These are phyloP conservation scores for Herminia tarsipennalis DNA, from an alignment of 2,888 invertebrate species.

Conservation along the genomic window DNA sequence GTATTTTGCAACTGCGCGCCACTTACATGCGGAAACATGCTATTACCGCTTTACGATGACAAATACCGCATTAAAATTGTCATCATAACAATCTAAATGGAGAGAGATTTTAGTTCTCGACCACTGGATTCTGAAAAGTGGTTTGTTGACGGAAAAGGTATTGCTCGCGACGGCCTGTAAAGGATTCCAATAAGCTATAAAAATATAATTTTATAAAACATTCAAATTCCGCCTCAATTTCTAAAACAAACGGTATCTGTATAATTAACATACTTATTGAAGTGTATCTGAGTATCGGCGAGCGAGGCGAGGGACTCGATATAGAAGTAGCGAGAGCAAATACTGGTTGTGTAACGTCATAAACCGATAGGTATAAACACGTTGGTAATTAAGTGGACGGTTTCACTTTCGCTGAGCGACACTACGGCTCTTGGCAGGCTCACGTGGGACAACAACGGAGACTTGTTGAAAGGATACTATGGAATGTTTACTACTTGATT, in stretches of 20 bases:
- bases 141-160: too few relatives aligned
- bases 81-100: too few relatives aligned
- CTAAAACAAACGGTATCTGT: conserved; percentile 20
- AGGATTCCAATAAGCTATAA: too few relatives aligned
- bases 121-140: too few relatives aligned
- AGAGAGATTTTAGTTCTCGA: too few relatives aligned
- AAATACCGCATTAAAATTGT: not conserved
- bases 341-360: conserved; percentile 15
- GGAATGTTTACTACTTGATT: too few relatives aligned
- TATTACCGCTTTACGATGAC: not conserved
- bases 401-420: conserved; percentile 19
- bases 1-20: not conserved
- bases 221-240: conserved; percentile 2
- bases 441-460: too few relatives aligned
- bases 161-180: too few relatives aligned
- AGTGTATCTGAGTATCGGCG: not conserved
- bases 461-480: too few relatives aligned
- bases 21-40: not conserved
- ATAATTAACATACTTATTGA: conserved; percentile 19
- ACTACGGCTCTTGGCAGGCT: too few relatives aligned
- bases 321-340: conserved; percentile 9
- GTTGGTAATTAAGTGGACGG: conserved; percentile 6
- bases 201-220: too few relatives aligned
- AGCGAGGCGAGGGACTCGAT: conserved; percentile 4
- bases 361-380: not conserved